Evolutionary conservation across 92 coral and sea anemone species (phyloP), one percentile per base, ranked within the genome.

Genomic region (Bergia puertoricense): DNA sequence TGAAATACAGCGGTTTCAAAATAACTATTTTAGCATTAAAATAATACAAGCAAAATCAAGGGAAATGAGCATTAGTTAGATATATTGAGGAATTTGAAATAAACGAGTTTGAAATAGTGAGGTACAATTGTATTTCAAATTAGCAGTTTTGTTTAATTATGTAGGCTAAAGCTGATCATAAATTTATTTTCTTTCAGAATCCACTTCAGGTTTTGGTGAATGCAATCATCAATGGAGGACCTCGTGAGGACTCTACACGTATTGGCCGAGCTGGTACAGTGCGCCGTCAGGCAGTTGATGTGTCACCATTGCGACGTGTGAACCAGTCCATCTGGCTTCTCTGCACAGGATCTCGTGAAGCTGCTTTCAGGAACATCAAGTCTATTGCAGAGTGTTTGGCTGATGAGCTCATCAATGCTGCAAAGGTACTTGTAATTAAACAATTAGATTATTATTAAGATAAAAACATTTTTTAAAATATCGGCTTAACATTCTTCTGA

Each of bases 261-360:
- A 97, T 97, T 91, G 99, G 99, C 45, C 95, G 99, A 88, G 99
- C 99, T 2, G 99, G 99, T 79, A 97, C 99, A 67, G 99, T 97
- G 67, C 95, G 99, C 41, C 97, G 99, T 46, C 99, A 97, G 86
- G 99, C 99, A 81, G 99, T 97, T 75, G 99, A 97, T 87, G 99
- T 97, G 91, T 95, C 99, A 39, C 99, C 99, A 16, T 94, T 97
- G 88, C 96, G 99, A 56, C 99, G 99, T 78, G 99, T 97, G 69
- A 97, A 97, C 92, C 99, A 97, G 81, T 98, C 99, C 50, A 97
- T 97, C 87, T 97, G 99, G 99, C 92, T 97, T 86, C 93, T 97
- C 85, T 97, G 99, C 75, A 97, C 99, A 85, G 99, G 99, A 54
- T 95, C 99, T 57, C 94, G 99, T 36, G 99, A 97, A 65, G 85